Evolutionary conservation across 2,113 vertebrate genomes (phyloP), one percentile per base, ranked within the genome.

Genomic region (Choloepus hoffmanni): DNA sequence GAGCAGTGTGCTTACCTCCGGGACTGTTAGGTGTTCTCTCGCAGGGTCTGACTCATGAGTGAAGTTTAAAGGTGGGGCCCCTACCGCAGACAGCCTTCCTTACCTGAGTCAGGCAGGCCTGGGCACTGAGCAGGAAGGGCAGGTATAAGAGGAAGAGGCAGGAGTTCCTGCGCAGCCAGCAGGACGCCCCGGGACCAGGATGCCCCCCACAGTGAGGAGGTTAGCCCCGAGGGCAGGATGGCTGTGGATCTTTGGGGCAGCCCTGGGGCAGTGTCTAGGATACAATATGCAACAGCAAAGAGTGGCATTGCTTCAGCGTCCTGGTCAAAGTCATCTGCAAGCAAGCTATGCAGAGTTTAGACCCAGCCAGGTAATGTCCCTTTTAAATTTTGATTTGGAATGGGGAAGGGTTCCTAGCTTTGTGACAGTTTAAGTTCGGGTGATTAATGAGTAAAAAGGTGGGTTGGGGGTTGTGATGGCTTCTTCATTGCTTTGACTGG

Each of bases 31-130:
- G 95, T 93, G 93, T 91, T 90, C 67, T 83, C 45, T 94, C 79
- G 94, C 94, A 90, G 90, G 33, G 68, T 97, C 98, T 99, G 99
- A 99, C 98, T 99, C 99, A 99, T 90, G 90, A 97, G 97, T 97
- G 96, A 98, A 98, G 98, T 98, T 97, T 98, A 97, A 98, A 99
- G 99, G 99, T 99, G 98, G 98, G 98, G 98, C 98, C 92, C 90
- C 93, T 65, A 9, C 95, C 84, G 97, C 96, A 81, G 97, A 93
- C 96, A 85, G 96, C 94, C 97, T 98, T 93, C 87, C 96, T 97
- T 95, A 90, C 98, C 98, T 98, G 98, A 98, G 98, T 98, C 98
- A 99, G 97, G 97, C 97, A 96, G 96, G 96, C 96, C 92, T 9
- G 30, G 96, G 95, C 95, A 43, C 93, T 8, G 53, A 86, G 90